phyloP scores from a whole-genome alignment of 2,888 invertebrate genomes.

The Pseudoips prasinana region DNA sequence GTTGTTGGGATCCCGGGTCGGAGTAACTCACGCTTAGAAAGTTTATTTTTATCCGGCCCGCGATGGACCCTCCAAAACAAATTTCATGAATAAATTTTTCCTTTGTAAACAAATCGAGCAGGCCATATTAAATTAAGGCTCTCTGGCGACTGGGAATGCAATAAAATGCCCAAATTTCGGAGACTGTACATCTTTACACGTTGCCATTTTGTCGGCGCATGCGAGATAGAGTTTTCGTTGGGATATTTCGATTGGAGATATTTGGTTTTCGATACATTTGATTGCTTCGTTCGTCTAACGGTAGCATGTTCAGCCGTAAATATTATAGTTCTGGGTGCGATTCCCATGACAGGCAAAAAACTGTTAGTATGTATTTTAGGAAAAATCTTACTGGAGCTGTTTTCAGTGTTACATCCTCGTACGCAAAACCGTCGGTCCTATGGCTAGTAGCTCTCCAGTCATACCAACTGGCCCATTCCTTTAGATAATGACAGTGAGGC shows the following conservation, averaged over 20 bases:
- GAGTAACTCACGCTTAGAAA: conserved; percentile 64
- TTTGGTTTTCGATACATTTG: no score
- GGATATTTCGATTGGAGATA: no score
- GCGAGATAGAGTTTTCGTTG: not conserved
- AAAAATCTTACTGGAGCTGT: no score
- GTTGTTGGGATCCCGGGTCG: conserved; percentile 42
- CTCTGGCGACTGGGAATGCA: conserved; percentile 58
- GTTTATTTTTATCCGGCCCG: conserved; percentile 62
- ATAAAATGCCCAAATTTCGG: conserved; percentile 54
- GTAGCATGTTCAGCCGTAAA: no score
- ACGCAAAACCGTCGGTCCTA: no score
- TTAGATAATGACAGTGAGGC: no score
- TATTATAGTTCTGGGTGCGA: not conserved
- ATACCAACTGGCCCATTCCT: no score
- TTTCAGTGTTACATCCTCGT: no score
- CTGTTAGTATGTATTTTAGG: no score
- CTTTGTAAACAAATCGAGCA: conserved; percentile 80
- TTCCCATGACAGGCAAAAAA: no score
- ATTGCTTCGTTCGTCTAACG: no score
- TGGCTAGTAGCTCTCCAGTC: no score
- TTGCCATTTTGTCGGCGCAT: conserved; percentile 7
- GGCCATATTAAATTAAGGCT: conserved; percentile 74
- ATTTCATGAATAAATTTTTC: conserved; percentile 81
- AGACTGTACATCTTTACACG: conserved; percentile 32
- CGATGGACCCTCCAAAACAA: conserved; percentile 68